Percentiles rank a stretch among this genome's conserved stretches.
phyloP scores from a whole-genome alignment of 1,140 invertebrate species.

The Parapsyche elsis region DNA sequence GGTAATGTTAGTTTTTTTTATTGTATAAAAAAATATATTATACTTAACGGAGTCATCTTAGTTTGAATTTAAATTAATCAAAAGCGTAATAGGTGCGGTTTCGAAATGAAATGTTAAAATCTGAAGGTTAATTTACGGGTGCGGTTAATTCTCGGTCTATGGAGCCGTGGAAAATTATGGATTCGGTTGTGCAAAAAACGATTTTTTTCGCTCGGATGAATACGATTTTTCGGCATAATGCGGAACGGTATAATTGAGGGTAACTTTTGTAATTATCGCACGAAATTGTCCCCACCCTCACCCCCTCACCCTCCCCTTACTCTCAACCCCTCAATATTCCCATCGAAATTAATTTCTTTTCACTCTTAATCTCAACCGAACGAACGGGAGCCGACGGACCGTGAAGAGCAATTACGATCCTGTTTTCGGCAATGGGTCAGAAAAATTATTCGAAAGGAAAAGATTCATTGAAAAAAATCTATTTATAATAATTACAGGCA shows the following conservation, averaged over 20 bases:
- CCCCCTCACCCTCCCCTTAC: neutral
- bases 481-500: too few species aligned
- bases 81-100: too few species aligned
- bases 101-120: too few species aligned
- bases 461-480: too few species aligned
- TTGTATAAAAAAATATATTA: too few species aligned
- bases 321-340: neutral
- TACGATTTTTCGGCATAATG: neutral
- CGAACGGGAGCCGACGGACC: conserved; percentile 1
- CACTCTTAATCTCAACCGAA: conserved; percentile 20
- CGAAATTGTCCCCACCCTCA: neutral
- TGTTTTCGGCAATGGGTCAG: neutral
- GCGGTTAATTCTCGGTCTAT: too few species aligned
- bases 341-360: conserved; percentile 39
- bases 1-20: too few species aligned
- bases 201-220: neutral
- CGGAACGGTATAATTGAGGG: conserved; percentile 1
- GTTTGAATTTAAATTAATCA: too few species aligned
- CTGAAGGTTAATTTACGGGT: too few species aligned
- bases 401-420: conserved; percentile 22
- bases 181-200: conserved; percentile 5
- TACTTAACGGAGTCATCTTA: too few species aligned
- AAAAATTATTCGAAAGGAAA: neutral
- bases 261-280: conserved; percentile 9
- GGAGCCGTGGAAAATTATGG: neutral